Conservation (phyloP, 2,888 invertebrate genomes). For the Heteromurus nitidus region DNA sequence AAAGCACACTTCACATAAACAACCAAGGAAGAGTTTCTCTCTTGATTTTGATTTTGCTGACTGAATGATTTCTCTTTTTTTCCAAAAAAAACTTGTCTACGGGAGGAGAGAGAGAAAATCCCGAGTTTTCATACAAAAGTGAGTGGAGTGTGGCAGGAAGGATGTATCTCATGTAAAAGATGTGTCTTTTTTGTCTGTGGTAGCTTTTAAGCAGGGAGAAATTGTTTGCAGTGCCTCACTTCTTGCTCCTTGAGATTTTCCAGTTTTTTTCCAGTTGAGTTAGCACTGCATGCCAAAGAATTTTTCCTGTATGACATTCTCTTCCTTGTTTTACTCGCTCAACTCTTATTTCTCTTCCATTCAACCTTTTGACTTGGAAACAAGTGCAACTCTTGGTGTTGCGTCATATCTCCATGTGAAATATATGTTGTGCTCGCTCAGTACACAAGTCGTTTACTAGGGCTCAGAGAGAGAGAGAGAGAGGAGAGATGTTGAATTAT, state of each 20-base stretch:
- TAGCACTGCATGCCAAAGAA: conserved; percentile 34
- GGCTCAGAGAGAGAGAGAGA: conserved; percentile 5
- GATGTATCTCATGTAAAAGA: too few species aligned
- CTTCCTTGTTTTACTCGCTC: neutral
- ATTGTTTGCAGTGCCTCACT: conserved; percentile 37
- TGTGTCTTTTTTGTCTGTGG: neutral
- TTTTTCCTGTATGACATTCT: conserved; percentile 46
- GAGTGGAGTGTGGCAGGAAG: neutral
- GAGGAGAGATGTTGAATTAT: conserved; percentile 57
- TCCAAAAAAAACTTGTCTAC: conserved; percentile 18
- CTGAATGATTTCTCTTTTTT: conserved; percentile 42
- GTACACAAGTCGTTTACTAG: conserved; percentile 9
- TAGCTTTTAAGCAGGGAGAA: conserved; percentile 27
- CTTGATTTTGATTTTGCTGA: conserved; percentile 23
- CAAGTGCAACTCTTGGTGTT: conserved; percentile 20
- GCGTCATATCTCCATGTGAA: neutral
- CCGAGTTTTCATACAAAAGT: conserved; percentile 18
- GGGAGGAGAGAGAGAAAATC: neutral
- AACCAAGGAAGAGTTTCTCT: neutral
- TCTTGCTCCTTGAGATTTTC: conserved; percentile 47
- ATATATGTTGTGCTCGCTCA: neutral
- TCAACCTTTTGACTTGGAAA: conserved; percentile 25
- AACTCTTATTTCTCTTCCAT: conserved; percentile 28
- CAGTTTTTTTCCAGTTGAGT: conserved; percentile 61
- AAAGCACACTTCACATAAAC: conserved; percentile 26